Evolutionary conservation across 2,888 invertebrate species (phyloP), one percentile per base, ranked within the genome.

Genomic region (Euphydryas editha): DNA sequence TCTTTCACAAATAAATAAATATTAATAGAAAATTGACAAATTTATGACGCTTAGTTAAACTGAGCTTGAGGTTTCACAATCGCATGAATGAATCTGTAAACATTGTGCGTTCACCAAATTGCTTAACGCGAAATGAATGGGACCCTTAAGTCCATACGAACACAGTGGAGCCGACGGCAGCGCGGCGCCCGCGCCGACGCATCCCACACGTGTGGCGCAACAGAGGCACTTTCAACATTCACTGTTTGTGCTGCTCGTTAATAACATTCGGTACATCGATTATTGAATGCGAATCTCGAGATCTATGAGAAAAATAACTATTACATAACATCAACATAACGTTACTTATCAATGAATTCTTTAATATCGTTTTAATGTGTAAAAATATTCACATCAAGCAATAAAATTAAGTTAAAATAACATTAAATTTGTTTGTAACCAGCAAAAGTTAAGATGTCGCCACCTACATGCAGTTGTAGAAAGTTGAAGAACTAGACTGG

Each of bases 141-240:
- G 86, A 83, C 86, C 85, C 87, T 73, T 85, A 85, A 86, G 83
- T 82, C 59, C 42, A 65, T 70, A 65, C 78, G 80, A 80, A 81
- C 82, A 83, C 54, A 59, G 58, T 13, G 44, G 80, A 83, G 77
- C 75, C 78, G 82, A 78, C 82, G 81, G 76, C 75, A 77, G 88
- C 85, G 87, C 80, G 90, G 89, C 91, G 91, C 92, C 80, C 90
- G 89, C 91, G 91, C 92, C 90, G 77, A 83, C 81, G 81, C 88
- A 91, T 91, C 91, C 92, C 90, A 92, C 92, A 90, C 90, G 77
- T 86, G 83, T 92, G 90, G 88, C 89, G 91, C 84, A 91, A 92
- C 86, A 82, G 88, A 86, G 85, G 88, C 88, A 87, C 87, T 91
- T 90, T 90, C 90, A 81, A 87, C 88, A 88, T 78, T 79, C 72